Evolutionary conservation across 92 coral and sea anemone species (phyloP), one percentile per base, ranked within the genome.

Genomic region (Ricordea florida): DNA sequence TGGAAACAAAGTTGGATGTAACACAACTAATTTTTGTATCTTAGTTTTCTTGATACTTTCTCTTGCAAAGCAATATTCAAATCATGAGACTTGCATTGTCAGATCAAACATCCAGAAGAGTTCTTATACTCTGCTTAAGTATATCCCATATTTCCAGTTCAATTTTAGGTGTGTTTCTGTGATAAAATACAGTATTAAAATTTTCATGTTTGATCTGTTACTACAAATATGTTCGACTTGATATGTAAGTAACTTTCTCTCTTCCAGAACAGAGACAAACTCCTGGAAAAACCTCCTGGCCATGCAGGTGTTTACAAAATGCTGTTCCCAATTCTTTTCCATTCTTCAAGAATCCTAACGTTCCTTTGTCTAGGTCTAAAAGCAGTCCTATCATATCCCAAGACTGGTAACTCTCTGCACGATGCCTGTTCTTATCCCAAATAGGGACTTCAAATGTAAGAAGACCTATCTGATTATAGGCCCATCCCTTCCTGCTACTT

Each of bases 331-430:
- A 65, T 51, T 79, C 89, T 46, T 58, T 75, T 8, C 97, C 97
- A 76, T 91, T 91, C 30, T 76, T 82, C 84, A 85, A 79, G 50
- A 91, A 91, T 17, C 90, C 85, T 10, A 91, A 28, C 0, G 82
- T 74, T 4, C 93, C 97, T 87, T 91, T 80, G 26, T 83, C 93
- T 78, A 91, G 47, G 30, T 91, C 93, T 30, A 91, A 80, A 8
- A 88, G 66, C 82, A 91, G 67, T 28, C 97, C 84, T 38, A 91
- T 79, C 89, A 91, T 73, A 26, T 91, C 97, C 87, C 93, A 88
- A 2, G 97, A 83, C 26, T 84, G 62, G 37, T 62, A 91, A 18
- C 88, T 81, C 28, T 48, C 72, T 35, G 71, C 79, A 64, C 89
- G 86, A 4, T 21, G 63, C 23, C 74, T 69, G 25, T 33, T 61